phyloP scores from a whole-genome alignment of 1,140 invertebrate species.

The Harlomillsia oculata region DNA sequence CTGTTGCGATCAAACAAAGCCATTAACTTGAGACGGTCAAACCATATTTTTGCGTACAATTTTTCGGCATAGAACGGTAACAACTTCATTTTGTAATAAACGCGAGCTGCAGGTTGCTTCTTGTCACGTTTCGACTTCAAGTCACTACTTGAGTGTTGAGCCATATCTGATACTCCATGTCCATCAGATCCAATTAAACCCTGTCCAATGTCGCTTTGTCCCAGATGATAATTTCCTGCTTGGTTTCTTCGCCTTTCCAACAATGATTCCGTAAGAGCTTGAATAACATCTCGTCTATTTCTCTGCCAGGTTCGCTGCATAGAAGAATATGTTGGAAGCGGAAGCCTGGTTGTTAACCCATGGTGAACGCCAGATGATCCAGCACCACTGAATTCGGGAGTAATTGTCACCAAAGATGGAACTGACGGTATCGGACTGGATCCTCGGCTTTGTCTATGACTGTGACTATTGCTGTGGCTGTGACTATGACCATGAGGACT shows the following conservation, averaged over 20 bases:
- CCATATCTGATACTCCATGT: not conserved
- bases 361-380: conserved; percentile 13
- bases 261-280: conserved; percentile 32
- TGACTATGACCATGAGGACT: conserved; percentile 3
- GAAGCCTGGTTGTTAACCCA: conserved; percentile 6
- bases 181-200: not conserved
- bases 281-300: conserved; percentile 31
- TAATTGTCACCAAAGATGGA: conserved; percentile 30
- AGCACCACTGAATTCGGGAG: conserved; percentile 18
- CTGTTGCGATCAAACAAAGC: conserved; percentile 87
- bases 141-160: not conserved
- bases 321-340: conserved; percentile 25
- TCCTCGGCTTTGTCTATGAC: conserved; percentile 8
- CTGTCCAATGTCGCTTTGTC: not conserved
- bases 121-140: conserved; percentile 13
- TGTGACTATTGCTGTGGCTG: conserved; percentile 14
- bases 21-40: conserved; percentile 83
- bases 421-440: conserved; percentile 29
- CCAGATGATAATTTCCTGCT: conserved; percentile 15
- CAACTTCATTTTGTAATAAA: conserved; percentile 33
- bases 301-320: conserved; percentile 31
- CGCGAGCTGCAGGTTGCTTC: conserved; percentile 23
- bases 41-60: conserved; percentile 44
- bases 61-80: conserved; percentile 19
- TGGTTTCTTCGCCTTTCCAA: conserved; percentile 23